Base-by-base conservation (phyloP, 2,797 vertebrate genomes). In the Tapirus indicus region DNA sequence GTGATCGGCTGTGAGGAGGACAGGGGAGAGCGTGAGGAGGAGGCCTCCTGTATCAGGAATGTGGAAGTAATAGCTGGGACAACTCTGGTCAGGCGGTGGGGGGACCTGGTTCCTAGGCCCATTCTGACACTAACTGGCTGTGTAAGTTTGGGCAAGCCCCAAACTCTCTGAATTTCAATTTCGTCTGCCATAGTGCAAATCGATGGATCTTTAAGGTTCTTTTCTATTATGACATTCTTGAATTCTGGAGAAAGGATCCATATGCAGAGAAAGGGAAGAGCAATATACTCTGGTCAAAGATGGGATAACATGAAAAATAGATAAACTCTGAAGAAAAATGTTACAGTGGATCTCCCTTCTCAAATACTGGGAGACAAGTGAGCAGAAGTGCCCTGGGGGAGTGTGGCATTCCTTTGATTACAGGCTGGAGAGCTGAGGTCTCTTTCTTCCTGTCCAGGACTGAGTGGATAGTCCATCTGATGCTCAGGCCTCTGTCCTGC, bases 401-500 rank as follows among this genome's bases (percentile, higher is more conserved):
- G 16, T 5, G 12, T 5, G 11, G 17, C 23, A 5, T n/a, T 27
- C 8, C 47, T 49, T 66, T 32, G 16, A n/a, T 13, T 56, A 27
- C 32, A 2, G 3, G 1, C 11, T 17, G 1, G 0, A 7, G 5
- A 18, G 13, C 54, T 27, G 10, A 32, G 12, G 0, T 49, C 1
- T 38, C 16, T 20, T 25, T 35, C 25, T 41, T 54, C 29, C 32
- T 21, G 7, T 32, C 6, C 44, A 88, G 54, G 58, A 49, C 72
- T 0, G 27, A 56, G 23, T 1, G 1, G 52, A 7, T 1, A 13
- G 18, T 64, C 5, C 8, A 0, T 7, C 38, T n/a, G 20, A 6
- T n/a, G 2, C 25, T 10, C 41, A 1, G 21, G 21, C 12, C 41
- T 38, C 54, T 32, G 13, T 17, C 18, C 41, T 56, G 5, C 12